Conservation (phyloP, 1,140 invertebrate genomes). For the Olivierus martensii region DNA sequence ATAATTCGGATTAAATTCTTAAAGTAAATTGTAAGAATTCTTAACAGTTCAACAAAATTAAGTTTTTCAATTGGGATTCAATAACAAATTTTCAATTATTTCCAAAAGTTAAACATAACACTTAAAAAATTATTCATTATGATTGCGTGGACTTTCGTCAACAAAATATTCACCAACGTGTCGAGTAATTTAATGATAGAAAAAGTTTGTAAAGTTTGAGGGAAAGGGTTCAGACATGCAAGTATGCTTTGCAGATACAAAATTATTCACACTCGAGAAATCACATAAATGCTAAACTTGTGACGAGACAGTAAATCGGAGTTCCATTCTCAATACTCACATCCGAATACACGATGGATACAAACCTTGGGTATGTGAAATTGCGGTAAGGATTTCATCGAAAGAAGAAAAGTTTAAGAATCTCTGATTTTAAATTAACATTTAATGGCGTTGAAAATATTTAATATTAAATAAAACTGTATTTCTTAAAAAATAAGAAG, state of each 20-base stretch:
- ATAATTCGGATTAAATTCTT: too few relatives aligned
- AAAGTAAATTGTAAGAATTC: too few relatives aligned
- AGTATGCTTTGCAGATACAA: conserved; percentile 94
- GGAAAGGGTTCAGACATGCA: conserved; percentile 95
- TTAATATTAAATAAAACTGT: too few relatives aligned
- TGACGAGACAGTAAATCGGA: conserved; percentile 94
- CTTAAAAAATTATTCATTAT: too few relatives aligned
- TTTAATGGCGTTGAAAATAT: conserved; percentile 91
- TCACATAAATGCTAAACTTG: conserved; percentile 90
- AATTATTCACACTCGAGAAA: conserved; percentile 97
- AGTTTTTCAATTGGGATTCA: too few relatives aligned
- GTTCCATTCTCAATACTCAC: conserved; percentile 94
- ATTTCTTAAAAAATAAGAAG: too few relatives aligned
- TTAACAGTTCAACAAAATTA: too few relatives aligned
- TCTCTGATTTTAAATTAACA: conserved; percentile 88
- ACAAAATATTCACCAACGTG: too few relatives aligned
- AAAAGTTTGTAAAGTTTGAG: conserved; percentile 95
- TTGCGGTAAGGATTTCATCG: conserved; percentile 93
- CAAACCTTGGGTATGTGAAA: conserved; percentile 90
- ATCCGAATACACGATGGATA: conserved; percentile 90
- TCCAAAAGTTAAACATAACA: too few relatives aligned
- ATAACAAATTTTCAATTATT: too few relatives aligned
- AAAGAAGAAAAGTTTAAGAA: conserved; percentile 99
- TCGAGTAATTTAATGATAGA: too few relatives aligned
- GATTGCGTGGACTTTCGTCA: too few relatives aligned